These are phyloP conservation scores for Psix sp. DNA, from an alignment of 1,140 invertebrate genomes.

Conservation along the genomic window DNA sequence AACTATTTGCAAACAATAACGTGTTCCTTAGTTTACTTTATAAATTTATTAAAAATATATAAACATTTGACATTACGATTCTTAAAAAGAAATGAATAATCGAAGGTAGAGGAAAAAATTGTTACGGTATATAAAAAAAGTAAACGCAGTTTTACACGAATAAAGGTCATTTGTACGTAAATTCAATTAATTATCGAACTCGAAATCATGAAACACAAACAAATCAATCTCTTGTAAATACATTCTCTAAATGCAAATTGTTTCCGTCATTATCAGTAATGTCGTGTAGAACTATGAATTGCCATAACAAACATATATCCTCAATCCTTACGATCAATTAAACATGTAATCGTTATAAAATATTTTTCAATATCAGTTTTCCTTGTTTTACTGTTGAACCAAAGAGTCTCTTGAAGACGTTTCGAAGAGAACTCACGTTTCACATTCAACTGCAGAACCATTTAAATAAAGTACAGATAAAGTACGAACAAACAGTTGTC, in stretches of 20 bases:
- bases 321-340: conserved; percentile 21
- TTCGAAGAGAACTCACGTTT: conserved; percentile 5
- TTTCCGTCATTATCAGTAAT: conserved; percentile 36
- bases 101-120: not conserved
- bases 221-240: too few species aligned
- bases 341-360: conserved; percentile 34
- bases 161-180: too few species aligned
- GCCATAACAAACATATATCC: conserved; percentile 42
- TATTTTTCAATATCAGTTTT: conserved; percentile 6
- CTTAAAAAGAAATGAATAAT: not conserved
- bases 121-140: not conserved
- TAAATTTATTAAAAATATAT: conserved; percentile 51
- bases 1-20: conserved; percentile 44
- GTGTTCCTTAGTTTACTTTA: conserved; percentile 45
- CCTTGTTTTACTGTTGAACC: conserved; percentile 5
- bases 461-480: conserved; percentile 37
- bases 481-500: conserved; percentile 31
- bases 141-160: not conserved
- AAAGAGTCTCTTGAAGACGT: too few species aligned
- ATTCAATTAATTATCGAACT: not conserved
- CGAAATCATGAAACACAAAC: not conserved
- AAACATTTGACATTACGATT: conserved; percentile 52
- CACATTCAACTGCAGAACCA: not conserved
- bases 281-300: conserved; percentile 46
- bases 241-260: too few species aligned